These are phyloP conservation scores for Periparus ater DNA, from an alignment of 2,797 vertebrate genomes.

Conservation along the genomic window DNA sequence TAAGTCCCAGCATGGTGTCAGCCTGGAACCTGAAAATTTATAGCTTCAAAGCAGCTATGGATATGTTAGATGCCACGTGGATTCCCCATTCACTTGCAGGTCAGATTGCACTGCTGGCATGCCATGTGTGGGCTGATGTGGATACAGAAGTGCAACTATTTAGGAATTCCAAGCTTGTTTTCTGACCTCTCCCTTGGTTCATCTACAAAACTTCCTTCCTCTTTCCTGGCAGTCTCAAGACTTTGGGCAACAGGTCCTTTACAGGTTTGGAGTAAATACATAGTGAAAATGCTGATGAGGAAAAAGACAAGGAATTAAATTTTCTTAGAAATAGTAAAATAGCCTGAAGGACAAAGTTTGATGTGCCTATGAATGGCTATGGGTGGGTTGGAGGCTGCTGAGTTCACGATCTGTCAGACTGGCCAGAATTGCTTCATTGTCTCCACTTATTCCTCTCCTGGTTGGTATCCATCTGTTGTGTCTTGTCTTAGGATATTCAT, in stretches of 20 bases:
- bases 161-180: not conserved
- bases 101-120: not conserved
- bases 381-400: not conserved
- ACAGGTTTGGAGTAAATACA: not conserved
- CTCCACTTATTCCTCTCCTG: not conserved
- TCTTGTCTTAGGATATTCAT: slow-evolving; percentile 20
- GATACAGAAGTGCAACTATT: not conserved
- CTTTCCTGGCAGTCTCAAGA: not conserved
- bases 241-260: not conserved
- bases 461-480: slow-evolving; percentile 2
- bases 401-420: not conserved
- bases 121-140: not conserved
- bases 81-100: not conserved
- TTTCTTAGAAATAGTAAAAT: not conserved
- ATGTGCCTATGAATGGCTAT: not conserved
- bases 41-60: not conserved
- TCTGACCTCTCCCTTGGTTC: not conserved
- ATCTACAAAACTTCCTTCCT: not conserved
- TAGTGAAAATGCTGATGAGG: not conserved
- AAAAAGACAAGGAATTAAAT: not conserved
- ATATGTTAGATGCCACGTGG: not conserved
- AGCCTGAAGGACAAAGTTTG: not conserved
- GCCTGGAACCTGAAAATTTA: slow-evolving; percentile 1
- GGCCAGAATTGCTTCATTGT: slow-evolving; percentile 10
- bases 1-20: not conserved